A percentile compares a stretch with the other conserved stretches of the same genome.
Conservation (phyloP, 2,113 vertebrate genomes). For the Holacanthus passer region DNA sequence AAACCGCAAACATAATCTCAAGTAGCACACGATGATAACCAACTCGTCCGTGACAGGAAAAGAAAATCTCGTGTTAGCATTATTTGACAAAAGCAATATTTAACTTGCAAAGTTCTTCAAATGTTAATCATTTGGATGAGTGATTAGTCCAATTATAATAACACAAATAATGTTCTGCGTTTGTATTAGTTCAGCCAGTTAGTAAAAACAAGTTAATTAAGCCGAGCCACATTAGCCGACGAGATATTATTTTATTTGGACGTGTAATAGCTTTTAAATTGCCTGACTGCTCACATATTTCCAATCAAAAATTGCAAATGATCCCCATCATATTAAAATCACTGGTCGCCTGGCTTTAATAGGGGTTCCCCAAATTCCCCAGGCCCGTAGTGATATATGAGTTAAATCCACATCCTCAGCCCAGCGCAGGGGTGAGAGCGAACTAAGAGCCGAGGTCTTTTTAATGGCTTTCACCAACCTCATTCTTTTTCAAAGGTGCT, state of each 20-base stretch:
- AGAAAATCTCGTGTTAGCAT: conserved; percentile 20
- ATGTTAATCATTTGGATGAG: conserved; percentile 45
- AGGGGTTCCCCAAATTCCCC: conserved; percentile 19
- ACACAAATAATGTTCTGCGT: conserved; percentile 66
- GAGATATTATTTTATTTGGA: conserved; percentile 62
- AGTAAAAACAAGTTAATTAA: conserved; percentile 73
- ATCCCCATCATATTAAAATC: conserved; percentile 49
- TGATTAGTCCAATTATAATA: conserved; percentile 64
- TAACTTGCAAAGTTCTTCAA: conserved; percentile 43
- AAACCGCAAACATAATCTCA: not conserved
- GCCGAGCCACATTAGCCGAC: conserved; percentile 49
- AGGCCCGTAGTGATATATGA: conserved; percentile 20
- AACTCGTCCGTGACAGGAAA: not conserved
- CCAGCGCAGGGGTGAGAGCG: conserved; percentile 1
- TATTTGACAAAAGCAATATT: conserved; percentile 43
- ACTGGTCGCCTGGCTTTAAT: conserved; percentile 34
- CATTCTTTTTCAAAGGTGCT: conserved; percentile 43
- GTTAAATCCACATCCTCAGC: conserved; percentile 36
- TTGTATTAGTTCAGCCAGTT: conserved; percentile 58
- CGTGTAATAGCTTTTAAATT: conserved; percentile 66
- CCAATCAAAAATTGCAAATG: conserved; percentile 56
- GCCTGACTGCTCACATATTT: conserved; percentile 59
- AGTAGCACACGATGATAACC: not conserved
- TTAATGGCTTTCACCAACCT: conserved; percentile 53
- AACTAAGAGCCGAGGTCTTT: conserved; percentile 42